Base-by-base conservation (phyloP, 1,140 invertebrate genomes). In the Phenacoccus solenopsis region DNA sequence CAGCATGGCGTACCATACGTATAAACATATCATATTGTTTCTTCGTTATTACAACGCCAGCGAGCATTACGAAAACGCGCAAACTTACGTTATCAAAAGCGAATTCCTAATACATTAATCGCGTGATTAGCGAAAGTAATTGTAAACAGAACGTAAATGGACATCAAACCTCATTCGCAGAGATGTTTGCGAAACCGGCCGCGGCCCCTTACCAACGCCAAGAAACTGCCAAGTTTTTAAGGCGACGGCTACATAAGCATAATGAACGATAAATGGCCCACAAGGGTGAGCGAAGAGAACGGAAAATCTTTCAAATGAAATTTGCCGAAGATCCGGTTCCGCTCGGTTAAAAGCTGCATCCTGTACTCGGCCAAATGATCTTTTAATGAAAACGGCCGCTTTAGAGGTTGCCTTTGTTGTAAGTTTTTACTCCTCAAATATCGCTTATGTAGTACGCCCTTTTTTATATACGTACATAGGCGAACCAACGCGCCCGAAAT, bases 351-450 rank as follows among this genome's bases (percentile, higher is more conserved):
- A 64, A 64, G 59, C 59, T 64, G 59, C 59, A 64, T 64, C 59
- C 59, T 64, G 59, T 64, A 64, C 59, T 64, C 59, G 59, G 59
- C 59, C 59, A 64, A 64, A 64, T 64, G 59, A 64, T 64, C 59
- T 64, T 64, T 64, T 64, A 64, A 64, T 64, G 59, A 64, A 64
- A 64, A 64, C 59, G 59, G 21, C 59, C 25, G 59, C 38, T 49
- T n/a, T n/a, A n/a, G 38, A 10, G 38, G 20, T 10, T 49, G 13
- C 38, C 38, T 49, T 49, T 49, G 38, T 49, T 49, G 38, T 5
- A 49, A 49, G 38, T 49, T 49, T 49, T 49, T 49, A 2, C 38
- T 49, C 20, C 20, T 49, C 20, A 49, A 49, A 49, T 49, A 49
- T 49, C 38, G 38, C 38, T 49, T 49, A 49, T 49, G 38, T n/a